phyloP scores from a whole-genome alignment of 2,797 vertebrate genomes.

The Phylloscopus collybita region DNA sequence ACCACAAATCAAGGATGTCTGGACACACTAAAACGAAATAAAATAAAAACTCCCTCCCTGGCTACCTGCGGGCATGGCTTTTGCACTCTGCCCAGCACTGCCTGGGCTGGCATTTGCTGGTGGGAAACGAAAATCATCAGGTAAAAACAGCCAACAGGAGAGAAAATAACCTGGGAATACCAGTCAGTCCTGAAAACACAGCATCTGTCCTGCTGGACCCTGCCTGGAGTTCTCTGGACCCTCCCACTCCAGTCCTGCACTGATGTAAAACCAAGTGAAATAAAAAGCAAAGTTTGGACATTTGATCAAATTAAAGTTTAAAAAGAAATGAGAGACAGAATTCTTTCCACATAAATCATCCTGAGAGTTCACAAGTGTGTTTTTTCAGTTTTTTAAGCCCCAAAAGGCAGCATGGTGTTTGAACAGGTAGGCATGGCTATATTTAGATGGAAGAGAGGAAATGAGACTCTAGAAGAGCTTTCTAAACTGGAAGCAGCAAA shows the following conservation, averaged over 20 bases:
- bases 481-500: neutral
- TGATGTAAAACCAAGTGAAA: neutral
- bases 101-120: neutral
- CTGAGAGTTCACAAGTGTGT: neutral
- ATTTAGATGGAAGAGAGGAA: neutral
- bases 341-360: neutral
- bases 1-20: slow-evolving; percentile 42
- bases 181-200: neutral
- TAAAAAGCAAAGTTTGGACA: neutral
- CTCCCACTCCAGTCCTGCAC: neutral
- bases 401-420: neutral
- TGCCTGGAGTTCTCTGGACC: neutral
- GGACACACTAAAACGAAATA: neutral
- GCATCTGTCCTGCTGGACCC: neutral
- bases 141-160: neutral
- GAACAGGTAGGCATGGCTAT: neutral
- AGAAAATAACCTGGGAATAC: neutral
- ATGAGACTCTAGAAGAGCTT: neutral
- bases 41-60: neutral
- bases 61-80: neutral
- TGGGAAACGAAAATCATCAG: neutral
- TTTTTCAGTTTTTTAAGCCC: neutral
- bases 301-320: neutral
- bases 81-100: neutral
- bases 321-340: neutral